These are phyloP conservation scores for Pitangus sulphuratus DNA, from an alignment of 2,797 vertebrate species.

Conservation along the genomic window DNA sequence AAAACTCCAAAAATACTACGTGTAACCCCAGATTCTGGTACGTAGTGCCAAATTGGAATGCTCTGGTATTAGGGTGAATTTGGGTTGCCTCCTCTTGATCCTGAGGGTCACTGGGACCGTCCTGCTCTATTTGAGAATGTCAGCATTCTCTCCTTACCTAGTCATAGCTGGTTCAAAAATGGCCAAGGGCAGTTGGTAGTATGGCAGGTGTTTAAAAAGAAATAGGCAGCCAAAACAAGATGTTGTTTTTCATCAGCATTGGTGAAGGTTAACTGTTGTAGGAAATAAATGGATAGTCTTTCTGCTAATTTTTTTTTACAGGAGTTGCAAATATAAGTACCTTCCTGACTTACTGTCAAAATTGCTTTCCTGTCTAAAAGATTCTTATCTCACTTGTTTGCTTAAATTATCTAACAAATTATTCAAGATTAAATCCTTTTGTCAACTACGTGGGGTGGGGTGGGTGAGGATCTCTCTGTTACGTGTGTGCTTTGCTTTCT, in stretches of 20 bases:
- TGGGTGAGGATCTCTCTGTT: background rate
- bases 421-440: background rate
- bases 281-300: background rate
- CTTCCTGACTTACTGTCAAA: background rate
- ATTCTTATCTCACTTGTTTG: background rate
- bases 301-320: background rate
- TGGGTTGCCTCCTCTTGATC: conserved; percentile 50
- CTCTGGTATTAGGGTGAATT: conserved; percentile 58
- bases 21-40: conserved; percentile 61
- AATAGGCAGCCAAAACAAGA: background rate
- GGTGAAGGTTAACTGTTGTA: background rate
- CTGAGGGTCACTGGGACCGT: conserved; percentile 7
- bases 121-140: conserved; percentile 63
- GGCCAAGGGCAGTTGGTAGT: background rate
- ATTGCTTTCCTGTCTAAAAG: background rate
- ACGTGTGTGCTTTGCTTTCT: background rate
- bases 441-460: background rate
- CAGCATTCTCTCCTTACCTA: conserved; percentile 65
- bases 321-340: background rate
- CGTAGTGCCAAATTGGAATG: conserved; percentile 49
- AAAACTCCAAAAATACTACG: conserved; percentile 67
- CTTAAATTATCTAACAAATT: background rate
- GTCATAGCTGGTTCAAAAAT: conserved; percentile 38
- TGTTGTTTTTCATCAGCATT: background rate
- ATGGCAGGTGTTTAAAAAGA: background rate